phyloP scores from a whole-genome alignment of 2,888 invertebrate genomes.

The Aspidiotus rigidus region DNA sequence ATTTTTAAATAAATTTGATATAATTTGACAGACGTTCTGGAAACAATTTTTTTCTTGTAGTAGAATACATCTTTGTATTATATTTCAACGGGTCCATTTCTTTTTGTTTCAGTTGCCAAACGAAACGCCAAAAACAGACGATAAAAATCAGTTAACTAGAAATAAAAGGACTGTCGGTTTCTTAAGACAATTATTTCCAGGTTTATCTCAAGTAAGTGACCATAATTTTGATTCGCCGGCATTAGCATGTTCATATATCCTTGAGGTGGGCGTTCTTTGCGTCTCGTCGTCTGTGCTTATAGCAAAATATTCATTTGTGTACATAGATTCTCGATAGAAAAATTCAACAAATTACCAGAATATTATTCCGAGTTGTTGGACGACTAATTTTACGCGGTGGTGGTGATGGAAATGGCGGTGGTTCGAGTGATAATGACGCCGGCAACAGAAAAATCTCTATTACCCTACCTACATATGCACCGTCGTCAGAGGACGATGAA shows the following conservation, averaged over 20 bases:
- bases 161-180: background rate
- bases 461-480: conserved; percentile 57
- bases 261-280: no score
- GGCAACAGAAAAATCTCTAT: conserved; percentile 51
- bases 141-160: background rate
- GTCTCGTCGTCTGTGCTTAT: no score
- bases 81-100: no score
- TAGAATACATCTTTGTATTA: background rate
- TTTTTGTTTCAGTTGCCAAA: background rate
- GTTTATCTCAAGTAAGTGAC: background rate
- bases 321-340: conserved; percentile 62
- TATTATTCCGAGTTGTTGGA: conserved; percentile 65
- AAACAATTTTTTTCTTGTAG: background rate
- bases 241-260: no score
- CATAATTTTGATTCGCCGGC: background rate
- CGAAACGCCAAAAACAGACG: background rate
- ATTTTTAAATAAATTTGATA: no score
- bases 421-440: conserved; percentile 41
- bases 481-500: conserved; percentile 52
- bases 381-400: conserved; percentile 56
- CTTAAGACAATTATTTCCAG: background rate
- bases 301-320: background rate
- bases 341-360: conserved; percentile 63
- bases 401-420: conserved; percentile 45
- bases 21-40: no score